These are phyloP conservation scores for Pipa parva DNA, from an alignment of 2,113 vertebrate species.

Conservation along the genomic window DNA sequence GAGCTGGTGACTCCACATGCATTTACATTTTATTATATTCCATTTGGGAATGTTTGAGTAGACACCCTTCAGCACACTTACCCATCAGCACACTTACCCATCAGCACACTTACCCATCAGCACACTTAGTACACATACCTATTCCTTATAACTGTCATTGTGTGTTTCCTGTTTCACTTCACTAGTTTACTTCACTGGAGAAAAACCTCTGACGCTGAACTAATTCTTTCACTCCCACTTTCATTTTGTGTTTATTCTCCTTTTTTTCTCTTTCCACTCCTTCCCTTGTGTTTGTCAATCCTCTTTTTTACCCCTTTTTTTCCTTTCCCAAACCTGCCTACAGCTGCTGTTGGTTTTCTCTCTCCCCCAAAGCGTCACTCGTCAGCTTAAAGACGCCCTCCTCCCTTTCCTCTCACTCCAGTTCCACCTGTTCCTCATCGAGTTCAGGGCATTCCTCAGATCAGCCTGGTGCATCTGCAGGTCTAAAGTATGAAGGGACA, in stretches of 20 bases:
- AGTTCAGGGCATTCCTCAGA: conserved; percentile 60
- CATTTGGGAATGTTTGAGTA: too few species aligned
- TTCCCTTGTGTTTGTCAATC: conserved; percentile 31
- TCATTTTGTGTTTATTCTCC: conserved; percentile 45
- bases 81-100: too few species aligned
- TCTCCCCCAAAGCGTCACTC: conserved; percentile 76
- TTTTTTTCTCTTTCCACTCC: conserved; percentile 42
- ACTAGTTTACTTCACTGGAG: neutral
- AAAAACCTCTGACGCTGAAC: conserved; percentile 7
- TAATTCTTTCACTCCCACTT: conserved; percentile 24
- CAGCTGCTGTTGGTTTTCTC: conserved; percentile 82
- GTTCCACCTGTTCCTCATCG: conserved; percentile 68
- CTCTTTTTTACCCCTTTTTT: conserved; percentile 40
- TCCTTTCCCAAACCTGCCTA: conserved; percentile 45
- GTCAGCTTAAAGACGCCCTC: conserved; percentile 74
- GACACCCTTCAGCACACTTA: too few species aligned
- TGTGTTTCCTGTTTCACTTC: too few species aligned
- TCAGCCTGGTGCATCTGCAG: conserved; percentile 48
- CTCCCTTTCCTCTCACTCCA: conserved; percentile 68
- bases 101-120: too few species aligned
- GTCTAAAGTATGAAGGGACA: conserved; percentile 60
- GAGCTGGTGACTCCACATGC: too few species aligned
- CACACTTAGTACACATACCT: neutral
- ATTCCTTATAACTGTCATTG: neutral
- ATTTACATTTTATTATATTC: too few species aligned